Evolutionary conservation across 2,113 vertebrate genomes (phyloP), one percentile per base, ranked within the genome.

Genomic region (Cyprinodon variegatus): DNA sequence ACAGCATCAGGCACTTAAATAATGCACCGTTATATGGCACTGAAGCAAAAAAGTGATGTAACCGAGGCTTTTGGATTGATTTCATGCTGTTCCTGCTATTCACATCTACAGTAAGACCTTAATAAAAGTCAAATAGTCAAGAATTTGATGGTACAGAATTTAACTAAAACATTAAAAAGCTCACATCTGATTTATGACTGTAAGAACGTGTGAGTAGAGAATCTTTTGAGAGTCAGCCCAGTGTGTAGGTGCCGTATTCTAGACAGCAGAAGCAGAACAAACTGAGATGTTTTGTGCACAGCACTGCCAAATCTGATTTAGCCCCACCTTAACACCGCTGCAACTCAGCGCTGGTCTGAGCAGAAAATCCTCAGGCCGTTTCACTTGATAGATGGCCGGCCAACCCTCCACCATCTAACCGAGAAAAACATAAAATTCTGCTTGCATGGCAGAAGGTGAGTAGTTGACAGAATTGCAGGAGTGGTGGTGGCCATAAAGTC

Each of bases 341-440:
- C 4, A 14, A 6, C 57, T 79, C 71, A 41, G 64, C 15, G 2
- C 71, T 45, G 62, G 78, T 65, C 6, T 71, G 61, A 61, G 79
- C 76, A 8, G 57, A 11, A 4, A 41, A 76, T 77, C 79, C 73
- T 72, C 70, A 59, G 75, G 87, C 81, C 68, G 79, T 89, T 86
- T 85, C 87, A 80, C 73, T 53, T 61, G 78, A 83, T 85, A 38
- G 84, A 89, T 74, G 57, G 62, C 68, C 46, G 36, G 62, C 43
- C 9, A 22, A 62, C 67, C 65, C 12, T 29, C 68, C 66, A 65
- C 81, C 77, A 39, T 76, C 41, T 74, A 63, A 81, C 74, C 2
- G 5, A 77, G 61, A 61, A 62, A 61, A 83, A 69, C 37, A 68
- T 64, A 77, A 29, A 2, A 15, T 82, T 83, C 77, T 64, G 41